These are phyloP conservation scores for Brachionus angularis DNA, from an alignment of 1,140 invertebrate genomes.

Conservation along the genomic window DNA sequence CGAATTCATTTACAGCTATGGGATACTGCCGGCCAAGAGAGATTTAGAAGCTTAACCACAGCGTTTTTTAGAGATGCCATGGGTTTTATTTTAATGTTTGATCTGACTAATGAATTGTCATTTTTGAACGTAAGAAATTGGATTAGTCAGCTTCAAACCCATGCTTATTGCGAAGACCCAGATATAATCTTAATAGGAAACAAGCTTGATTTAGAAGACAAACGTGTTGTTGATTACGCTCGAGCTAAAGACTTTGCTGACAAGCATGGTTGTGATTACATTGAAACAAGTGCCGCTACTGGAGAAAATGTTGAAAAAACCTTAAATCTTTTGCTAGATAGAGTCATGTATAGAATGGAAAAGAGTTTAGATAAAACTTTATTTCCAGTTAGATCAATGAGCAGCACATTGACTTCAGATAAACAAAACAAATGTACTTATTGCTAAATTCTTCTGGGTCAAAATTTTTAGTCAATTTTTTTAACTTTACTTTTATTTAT, in stretches of 20 bases:
- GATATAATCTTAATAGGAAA: constrained; percentile 93
- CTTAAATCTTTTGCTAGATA: constrained; percentile 76
- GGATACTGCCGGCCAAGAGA: constrained; percentile 44
- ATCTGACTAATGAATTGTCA: constrained; percentile 88
- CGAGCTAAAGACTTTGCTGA: constrained; percentile 75
- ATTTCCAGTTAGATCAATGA: constrained; percentile 45
- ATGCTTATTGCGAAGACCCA: constrained; percentile 89
- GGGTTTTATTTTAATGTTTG: constrained; percentile 92
- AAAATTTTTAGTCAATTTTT: too few relatives aligned
- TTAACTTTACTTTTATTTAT: too few relatives aligned
- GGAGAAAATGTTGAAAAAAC: constrained; percentile 81
- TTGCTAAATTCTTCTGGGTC: too few relatives aligned
- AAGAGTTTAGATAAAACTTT: constrained; percentile 49
- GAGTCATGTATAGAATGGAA: constrained; percentile 77
- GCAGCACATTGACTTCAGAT: constrained; percentile 53
- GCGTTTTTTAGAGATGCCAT: constrained; percentile 97
- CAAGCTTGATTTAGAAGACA: constrained; percentile 79
- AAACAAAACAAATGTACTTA: constrained; percentile 53
- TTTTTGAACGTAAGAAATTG: constrained; percentile 91
- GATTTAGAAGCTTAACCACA: constrained; percentile 89
- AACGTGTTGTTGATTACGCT: constrained; percentile 72
- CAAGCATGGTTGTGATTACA: constrained; percentile 75
- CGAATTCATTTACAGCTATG: constrained; percentile 44
- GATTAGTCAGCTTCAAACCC: constrained; percentile 85
- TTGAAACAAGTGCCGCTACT: constrained; percentile 86